phyloP scores from a whole-genome alignment of 2,888 invertebrate species.

The Macaria notata region DNA sequence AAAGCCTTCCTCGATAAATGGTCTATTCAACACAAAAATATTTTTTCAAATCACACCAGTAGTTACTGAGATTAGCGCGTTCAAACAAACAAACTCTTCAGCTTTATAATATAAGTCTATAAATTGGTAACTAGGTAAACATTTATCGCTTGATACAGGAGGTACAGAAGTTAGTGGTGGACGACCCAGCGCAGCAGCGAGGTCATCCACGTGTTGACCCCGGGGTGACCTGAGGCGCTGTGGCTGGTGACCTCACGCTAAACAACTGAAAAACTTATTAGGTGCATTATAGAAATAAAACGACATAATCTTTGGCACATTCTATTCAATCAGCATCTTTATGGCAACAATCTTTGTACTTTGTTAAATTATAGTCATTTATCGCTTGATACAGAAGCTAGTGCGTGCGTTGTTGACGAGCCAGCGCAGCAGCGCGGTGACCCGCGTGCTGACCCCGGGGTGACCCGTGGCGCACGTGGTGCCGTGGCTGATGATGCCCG shows the following conservation, averaged over 20 bases:
- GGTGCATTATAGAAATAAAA: background rate
- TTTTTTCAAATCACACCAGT: too few species aligned
- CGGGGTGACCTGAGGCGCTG: slow-evolving; percentile 2
- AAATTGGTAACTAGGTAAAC: too few species aligned
- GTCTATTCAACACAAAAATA: too few species aligned
- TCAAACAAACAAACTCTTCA: too few species aligned
- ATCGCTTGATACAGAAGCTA: slow-evolving; percentile 12
- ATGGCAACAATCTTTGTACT: background rate
- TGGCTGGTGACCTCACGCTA: slow-evolving; percentile 4
- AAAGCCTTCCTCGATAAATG: too few species aligned
- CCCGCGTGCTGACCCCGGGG: slow-evolving; percentile 4
- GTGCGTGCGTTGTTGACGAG: slow-evolving; percentile 9
- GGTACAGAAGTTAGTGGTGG: slow-evolving; percentile 4
- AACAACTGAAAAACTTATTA: background rate
- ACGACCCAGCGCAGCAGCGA: slow-evolving; percentile 9
- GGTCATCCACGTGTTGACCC: slow-evolving; percentile 1
- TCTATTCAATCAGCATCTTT: background rate
- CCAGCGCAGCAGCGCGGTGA: slow-evolving; percentile 7
- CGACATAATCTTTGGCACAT: background rate
- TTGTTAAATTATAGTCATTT: background rate
- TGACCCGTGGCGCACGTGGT: background rate
- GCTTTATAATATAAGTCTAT: too few species aligned
- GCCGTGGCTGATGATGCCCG: slow-evolving; percentile 10
- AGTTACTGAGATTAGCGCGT: too few species aligned
- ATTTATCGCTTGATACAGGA: slow-evolving; percentile 16